phyloP scores from a whole-genome alignment of 1,140 invertebrate genomes.

The Zaprionus kolodkinae region DNA sequence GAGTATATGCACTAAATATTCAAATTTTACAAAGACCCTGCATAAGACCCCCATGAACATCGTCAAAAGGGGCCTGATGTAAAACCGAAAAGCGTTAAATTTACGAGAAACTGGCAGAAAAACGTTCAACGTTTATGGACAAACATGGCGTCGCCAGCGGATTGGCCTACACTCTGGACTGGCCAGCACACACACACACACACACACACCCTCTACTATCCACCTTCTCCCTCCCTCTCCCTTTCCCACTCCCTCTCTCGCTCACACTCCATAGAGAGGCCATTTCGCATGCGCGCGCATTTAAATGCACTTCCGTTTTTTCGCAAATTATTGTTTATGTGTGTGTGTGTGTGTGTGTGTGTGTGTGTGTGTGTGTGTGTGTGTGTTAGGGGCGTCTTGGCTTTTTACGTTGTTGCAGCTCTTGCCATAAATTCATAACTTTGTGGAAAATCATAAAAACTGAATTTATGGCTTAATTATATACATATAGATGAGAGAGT shows the following conservation, averaged over 20 bases:
- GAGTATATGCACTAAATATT: slow-evolving; percentile 72
- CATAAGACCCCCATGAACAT: background rate
- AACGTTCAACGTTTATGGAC: slow-evolving; percentile 67
- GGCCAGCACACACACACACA: background rate
- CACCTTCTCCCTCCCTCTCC: background rate
- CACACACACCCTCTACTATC: background rate
- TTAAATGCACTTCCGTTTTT: slow-evolving; percentile 76
- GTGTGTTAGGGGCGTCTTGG: slow-evolving; percentile 42
- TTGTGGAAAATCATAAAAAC: slow-evolving; percentile 83
- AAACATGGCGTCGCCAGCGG: slow-evolving; percentile 57
- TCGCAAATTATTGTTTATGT: slow-evolving; percentile 53
- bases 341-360: slow-evolving; percentile 18
- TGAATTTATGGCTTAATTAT: slow-evolving; percentile 82
- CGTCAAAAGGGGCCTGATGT: slow-evolving; percentile 29
- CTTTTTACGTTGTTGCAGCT: slow-evolving; percentile 52
- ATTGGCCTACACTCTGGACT: slow-evolving; percentile 19
- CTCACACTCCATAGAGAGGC: slow-evolving; percentile 16
- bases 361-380: slow-evolving; percentile 12
- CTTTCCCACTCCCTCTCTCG: background rate
- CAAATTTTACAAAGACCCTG: slow-evolving; percentile 55
- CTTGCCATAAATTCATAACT: slow-evolving; percentile 78
- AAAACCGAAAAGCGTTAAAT: slow-evolving; percentile 76
- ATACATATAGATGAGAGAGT: slow-evolving; percentile 41
- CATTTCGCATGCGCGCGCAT: slow-evolving; percentile 82
- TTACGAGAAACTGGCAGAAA: slow-evolving; percentile 61